Conservation (phyloP, 2,888 invertebrate genomes). For the Apamea sordens region DNA sequence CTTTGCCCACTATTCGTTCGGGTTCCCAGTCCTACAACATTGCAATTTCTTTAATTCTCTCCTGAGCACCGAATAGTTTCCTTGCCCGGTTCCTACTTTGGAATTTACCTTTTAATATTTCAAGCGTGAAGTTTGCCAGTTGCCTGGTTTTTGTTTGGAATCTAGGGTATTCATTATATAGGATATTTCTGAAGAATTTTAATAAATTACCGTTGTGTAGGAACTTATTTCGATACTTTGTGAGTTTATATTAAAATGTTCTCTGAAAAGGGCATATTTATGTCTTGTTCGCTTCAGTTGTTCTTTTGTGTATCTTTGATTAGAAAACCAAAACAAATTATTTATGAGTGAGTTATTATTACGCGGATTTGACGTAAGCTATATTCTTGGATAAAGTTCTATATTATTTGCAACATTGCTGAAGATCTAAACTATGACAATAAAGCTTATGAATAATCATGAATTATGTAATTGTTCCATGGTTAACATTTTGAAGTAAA, state of each 20-base stretch:
- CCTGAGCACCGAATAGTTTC: slow-evolving; percentile 39
- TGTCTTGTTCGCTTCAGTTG: slow-evolving; percentile 7
- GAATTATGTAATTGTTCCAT: background rate
- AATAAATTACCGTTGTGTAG: slow-evolving; percentile 34
- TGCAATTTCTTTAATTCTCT: slow-evolving; percentile 51
- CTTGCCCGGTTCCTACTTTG: slow-evolving; percentile 20
- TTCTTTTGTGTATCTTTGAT: slow-evolving; percentile 7
- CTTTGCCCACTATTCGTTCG: slow-evolving; percentile 14
- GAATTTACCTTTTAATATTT: slow-evolving; percentile 54
- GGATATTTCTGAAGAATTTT: slow-evolving; percentile 31
- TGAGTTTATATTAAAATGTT: slow-evolving; percentile 22
- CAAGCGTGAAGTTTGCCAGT: slow-evolving; percentile 25
- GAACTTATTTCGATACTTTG: slow-evolving; percentile 22
- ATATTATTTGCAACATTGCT: background rate
- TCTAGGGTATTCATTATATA: slow-evolving; percentile 9
- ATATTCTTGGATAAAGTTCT: background rate
- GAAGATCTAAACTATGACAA: background rate
- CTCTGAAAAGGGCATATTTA: background rate
- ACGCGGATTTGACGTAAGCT: background rate
- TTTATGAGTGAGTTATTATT: background rate
- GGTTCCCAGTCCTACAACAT: slow-evolving; percentile 19
- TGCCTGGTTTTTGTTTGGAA: slow-evolving; percentile 14
- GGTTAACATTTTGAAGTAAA: background rate
- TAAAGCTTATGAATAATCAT: background rate
- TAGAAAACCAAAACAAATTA: slow-evolving; percentile 21